Evolutionary conservation across 2,113 vertebrate species (phyloP).

Genomic region (Vimba vimba): DNA sequence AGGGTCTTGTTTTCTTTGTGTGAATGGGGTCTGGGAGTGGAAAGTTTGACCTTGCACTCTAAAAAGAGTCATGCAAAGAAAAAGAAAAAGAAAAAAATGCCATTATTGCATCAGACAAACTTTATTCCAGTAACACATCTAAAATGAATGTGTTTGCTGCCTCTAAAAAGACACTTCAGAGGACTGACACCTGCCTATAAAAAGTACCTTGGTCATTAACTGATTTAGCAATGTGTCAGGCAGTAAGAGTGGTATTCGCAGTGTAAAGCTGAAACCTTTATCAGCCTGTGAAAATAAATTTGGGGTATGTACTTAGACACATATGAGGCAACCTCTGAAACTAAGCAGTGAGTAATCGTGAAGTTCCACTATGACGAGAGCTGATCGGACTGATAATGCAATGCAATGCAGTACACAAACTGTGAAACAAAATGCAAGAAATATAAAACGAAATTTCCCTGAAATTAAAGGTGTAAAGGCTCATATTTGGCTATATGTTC

Average conservation of each 20-base stretch:
- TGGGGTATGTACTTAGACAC: background rate
- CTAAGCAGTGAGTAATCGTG: conserved; percentile 20
- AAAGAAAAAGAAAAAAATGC: background rate
- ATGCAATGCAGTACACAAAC: conserved; percentile 6
- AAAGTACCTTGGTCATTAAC: conserved; percentile 1
- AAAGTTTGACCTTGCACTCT: background rate
- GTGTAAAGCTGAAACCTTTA: conserved; percentile 23
- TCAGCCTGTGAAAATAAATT: conserved; percentile 29
- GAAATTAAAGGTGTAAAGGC: too few species aligned
- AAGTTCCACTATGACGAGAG: conserved; percentile 25
- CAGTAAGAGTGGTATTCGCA: conserved; percentile 1
- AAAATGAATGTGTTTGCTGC: background rate
- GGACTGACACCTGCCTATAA: background rate
- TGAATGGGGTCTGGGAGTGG: conserved; percentile 10
- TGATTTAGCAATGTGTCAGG: conserved; percentile 31
- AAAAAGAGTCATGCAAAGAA: background rate
- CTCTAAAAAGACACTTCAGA: background rate
- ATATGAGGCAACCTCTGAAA: conserved; percentile 26
- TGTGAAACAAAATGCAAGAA: background rate
- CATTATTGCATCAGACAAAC: background rate
- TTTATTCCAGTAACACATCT: conserved; percentile 23
- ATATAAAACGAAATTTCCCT: too few species aligned
- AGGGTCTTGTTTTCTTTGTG: background rate
- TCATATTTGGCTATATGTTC: too few species aligned
- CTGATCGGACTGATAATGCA: conserved; percentile 30